Conservation (phyloP, 2,797 vertebrate genomes). For the Florisuga fusca region DNA sequence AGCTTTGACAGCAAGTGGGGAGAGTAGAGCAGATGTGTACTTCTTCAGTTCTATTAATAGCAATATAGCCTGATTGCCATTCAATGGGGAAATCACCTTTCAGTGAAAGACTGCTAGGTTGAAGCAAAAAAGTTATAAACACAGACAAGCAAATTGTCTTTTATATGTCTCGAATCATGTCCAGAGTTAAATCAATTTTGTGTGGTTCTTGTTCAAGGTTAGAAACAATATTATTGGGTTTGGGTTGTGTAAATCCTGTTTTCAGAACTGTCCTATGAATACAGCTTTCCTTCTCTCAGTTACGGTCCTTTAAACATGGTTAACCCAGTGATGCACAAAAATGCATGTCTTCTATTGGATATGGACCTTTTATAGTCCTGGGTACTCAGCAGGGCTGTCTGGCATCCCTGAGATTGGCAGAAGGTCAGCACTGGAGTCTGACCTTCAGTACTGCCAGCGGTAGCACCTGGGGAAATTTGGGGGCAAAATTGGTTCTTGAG, state of each 20-base stretch:
- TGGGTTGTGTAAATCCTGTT: neutral
- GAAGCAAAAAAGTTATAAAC: slow-evolving; percentile 9
- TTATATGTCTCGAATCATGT: neutral
- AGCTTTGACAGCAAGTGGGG: slow-evolving; percentile 31
- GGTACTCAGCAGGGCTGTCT: neutral
- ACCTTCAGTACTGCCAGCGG: neutral
- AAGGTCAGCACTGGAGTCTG: neutral
- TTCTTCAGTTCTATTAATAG: slow-evolving; percentile 62
- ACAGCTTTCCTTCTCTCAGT: neutral
- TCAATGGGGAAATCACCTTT: slow-evolving; percentile 60
- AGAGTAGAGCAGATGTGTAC: slow-evolving; percentile 50
- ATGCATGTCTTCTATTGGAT: neutral
- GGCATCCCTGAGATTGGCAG: neutral
- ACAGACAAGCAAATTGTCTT: neutral
- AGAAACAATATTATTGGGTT: neutral
- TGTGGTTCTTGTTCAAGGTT: neutral
- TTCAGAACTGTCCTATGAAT: neutral
- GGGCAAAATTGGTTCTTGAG: neutral
- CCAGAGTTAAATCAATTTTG: neutral
- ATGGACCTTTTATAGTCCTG: neutral
- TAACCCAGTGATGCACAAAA: neutral
- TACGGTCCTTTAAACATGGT: neutral
- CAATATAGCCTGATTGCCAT: slow-evolving; percentile 51
- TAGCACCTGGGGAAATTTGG: neutral
- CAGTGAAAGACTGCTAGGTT: neutral